Evolutionary conservation across 2,113 vertebrate species (phyloP), one percentile per base, ranked within the genome.

Genomic region (Cavia aperea): DNA sequence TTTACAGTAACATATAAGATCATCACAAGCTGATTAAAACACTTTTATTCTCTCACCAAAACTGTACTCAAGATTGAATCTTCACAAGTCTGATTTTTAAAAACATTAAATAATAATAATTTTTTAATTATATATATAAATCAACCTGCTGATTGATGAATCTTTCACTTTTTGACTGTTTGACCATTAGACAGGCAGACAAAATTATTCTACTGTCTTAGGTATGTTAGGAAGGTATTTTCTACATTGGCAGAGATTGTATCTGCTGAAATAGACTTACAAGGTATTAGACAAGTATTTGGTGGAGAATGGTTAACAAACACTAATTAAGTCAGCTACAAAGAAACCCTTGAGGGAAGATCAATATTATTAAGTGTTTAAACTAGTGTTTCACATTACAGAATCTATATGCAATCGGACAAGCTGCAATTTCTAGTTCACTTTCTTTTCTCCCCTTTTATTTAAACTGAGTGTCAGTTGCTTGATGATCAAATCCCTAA

Each of bases 341-440:
- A 94, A 95, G 66, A 87, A 94, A 79, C 39, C 78, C 92, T 93
- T 87, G 24, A 65, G 85, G 60, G n/a, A 92, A 94, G 83, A 96
- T 96, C 93, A 92, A 96, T 96, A 96, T 94, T 91, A 93, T 95
- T 92, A 97, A 96, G 93, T 95, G 81, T 94, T 95, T 96, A 91
- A 93, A 89, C 70, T 89, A 83, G 75, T 70, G 95, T 95, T 95
- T n/a, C 77, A 78, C 93, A 82, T 92, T 91, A 86, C 86, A 19
- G 36, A 91, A 70, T 94, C 92, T 85, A 49, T 86, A 56, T 51
- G 65, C 70, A 91, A 29, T 7, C 81, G 83, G 33, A 36, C 36
- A 83, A 90, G n/a, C n/a, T 81, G 3, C 43, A 81, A 16, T 84
- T 86, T 18, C 49, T 82, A 46, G 43, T 94, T 54, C 13, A 3